These are phyloP conservation scores for Cirrhinus molitorella DNA, from an alignment of 2,797 vertebrate species.

Conservation along the genomic window DNA sequence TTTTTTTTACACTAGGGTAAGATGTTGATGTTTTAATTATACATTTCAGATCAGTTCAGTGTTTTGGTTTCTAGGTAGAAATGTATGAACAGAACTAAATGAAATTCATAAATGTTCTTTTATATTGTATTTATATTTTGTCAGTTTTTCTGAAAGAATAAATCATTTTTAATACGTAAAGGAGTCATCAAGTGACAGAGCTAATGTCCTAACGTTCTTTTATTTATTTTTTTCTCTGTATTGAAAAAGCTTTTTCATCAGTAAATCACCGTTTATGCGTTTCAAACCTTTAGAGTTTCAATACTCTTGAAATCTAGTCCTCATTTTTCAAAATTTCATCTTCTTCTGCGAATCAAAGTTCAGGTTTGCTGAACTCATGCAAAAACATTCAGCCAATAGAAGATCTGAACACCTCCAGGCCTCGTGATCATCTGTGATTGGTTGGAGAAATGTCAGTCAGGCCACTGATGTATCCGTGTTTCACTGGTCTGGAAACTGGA, in stretches of 20 bases:
- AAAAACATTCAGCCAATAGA: neutral
- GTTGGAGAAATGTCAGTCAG: neutral
- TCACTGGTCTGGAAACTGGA: neutral
- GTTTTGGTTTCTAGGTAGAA: neutral
- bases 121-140: neutral
- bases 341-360: slow-evolving; percentile 5
- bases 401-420: neutral
- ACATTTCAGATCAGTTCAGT: neutral
- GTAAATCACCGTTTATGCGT: neutral
- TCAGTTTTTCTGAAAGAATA: too few relatives aligned
- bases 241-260: neutral
- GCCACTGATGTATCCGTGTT: neutral
- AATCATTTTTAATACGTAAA: neutral
- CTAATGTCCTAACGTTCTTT: neutral
- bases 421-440: neutral
- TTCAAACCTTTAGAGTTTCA: neutral
- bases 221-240: neutral
- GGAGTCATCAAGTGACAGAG: neutral
- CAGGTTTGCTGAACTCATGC: neutral
- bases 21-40: too few relatives aligned
- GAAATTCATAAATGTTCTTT: neutral
- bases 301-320: neutral
- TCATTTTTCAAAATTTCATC: neutral
- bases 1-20: too few relatives aligned
- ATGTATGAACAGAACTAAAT: neutral